Evolutionary conservation across 2,888 invertebrate genomes (phyloP), one percentile per base, ranked within the genome.

Genomic region (Mamestra brassicae): DNA sequence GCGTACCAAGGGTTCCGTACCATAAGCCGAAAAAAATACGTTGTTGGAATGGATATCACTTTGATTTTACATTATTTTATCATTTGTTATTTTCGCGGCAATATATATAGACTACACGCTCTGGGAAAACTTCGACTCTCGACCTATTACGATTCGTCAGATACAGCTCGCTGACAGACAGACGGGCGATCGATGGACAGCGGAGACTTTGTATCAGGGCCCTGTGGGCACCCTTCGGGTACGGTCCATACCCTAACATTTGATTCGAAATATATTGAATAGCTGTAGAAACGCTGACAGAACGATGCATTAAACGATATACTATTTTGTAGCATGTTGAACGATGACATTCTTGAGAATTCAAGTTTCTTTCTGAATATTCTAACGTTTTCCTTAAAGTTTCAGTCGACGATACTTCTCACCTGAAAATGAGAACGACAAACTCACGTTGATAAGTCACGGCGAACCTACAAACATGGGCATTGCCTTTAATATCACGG

Each of bases 381-480:
- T 0, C 26, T 5, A 52, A 38, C 36, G n/a, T 47, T 58, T 47
- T 55, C 45, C 61, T 10, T 38, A 45, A 65, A 3, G 6, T 63
- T 66, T 80, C 62, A 80, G 38, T 58, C 36, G 1, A 17, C 36
- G 1, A 17, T 60, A 55, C 8, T n/a, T 69, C n/a, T 47, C 34
- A 67, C 50, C n/a, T 76, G 77, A 63, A 80, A 71, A 71, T 80
- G 17, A 71, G 55, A 77, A 57, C 38, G n/a, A 55, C 67, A 82
- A 77, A 82, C 83, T 38, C 63, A 78, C 62, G 69, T 64, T 36
- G 13, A 6, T 7, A 7, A 52, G 73, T 78, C 80, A 74, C 69
- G 60, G 54, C 47, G 34, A 36, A 34, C 54, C 52, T 17, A 50
- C 45, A 54, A 57, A 60, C 45, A n/a, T 54, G 54, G 68, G 42